Evolutionary conservation across 2,113 vertebrate species (phyloP), one percentile per base, ranked within the genome.

Genomic region (Myrmecobius fasciatus): DNA sequence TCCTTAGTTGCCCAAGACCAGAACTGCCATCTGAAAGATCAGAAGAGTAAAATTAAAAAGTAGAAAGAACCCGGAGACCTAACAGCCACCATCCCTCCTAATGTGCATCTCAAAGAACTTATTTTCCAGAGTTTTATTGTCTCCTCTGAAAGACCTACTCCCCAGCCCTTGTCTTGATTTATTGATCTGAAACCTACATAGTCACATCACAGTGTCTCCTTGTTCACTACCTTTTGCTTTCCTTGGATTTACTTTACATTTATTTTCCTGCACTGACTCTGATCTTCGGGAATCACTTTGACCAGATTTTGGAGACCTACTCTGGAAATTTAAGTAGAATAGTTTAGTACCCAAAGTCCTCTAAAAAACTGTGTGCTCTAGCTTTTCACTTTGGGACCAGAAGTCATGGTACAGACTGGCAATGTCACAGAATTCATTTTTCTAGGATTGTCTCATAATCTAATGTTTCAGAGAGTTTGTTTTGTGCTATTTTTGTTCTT

Each of bases 341-440:
- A 2, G 6, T 43, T 43, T 83, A 24, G n/a, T 43, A 7, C 20
- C 17, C 36, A 75, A 83, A 83, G n/a, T 43, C 6, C 5, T n/a
- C 22, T 43, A 22, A 43, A 4, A 6, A 83, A 24, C n/a, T 83
- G 67, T 22, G 17, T 43, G 67, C 67, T 43, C 36, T 43, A 43
- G 14, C 36, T 43, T 20, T 83, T 83, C 20, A 7, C 0, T 91
- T 25, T 28, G 89, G 6, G 0, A 25, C 26, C 49, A 1, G 6
- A 31, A 36, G 0, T 36, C 89, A 96, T 96, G 96, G 93, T 91
- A 54, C 10, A 12, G 1, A 26, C 0, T 3, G 7, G 75, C 17
- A 97, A 97, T 0, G 83, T 96, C 89, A 97, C 94, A 28, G 96
- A 96, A 51, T 93, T 97, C 51, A 91, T 96, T 91, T 95, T 97